Base-by-base conservation (phyloP, 2,888 invertebrate species). In the Chymomyza caudatula region DNA sequence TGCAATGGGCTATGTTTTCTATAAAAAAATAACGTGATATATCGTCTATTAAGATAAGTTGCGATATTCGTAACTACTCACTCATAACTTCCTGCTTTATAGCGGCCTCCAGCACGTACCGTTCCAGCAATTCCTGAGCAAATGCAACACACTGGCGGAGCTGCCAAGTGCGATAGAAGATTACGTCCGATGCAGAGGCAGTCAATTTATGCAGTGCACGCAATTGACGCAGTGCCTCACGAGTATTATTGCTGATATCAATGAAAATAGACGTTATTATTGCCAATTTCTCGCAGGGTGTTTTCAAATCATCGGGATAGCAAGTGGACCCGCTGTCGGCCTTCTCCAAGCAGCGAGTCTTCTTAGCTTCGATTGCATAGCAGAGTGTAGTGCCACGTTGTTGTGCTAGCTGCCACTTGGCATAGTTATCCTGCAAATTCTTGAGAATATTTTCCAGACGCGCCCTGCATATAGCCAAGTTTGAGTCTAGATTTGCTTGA, bases 361-460 rank as follows among this genome's bases (percentile, higher is more conserved):
- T 90, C 22, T 88, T 78, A 0, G 84, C 77, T 64, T 90, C 90
- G 6, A 90, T 90, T 1, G 84, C 68, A 54, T 75, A 77, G 68
- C 90, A 90, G 2, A 90, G 65, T 0, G 86, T 52, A 0, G 77
- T 71, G 2, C 90, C 90, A 0, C 89, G 85, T 22, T 88, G 86
- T 6, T 90, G 89, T 0, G 90, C 89, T 4, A 86, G 15, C 20
- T 86, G 78, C 90, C 90, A 90, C 67, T 89, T 90, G 13, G 73
- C 58, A 51, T 86, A 88, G 51, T 89, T 88, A 19, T 77, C 80
- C 19, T 84, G 71, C 0, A 89, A 51, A 8, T 67, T 73, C 13
- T 81, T 80, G 0, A 87, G 56, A 2, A 89, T 71, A 0, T 60
- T 20, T 4, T 88, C 86, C 4, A 90, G 64, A 0, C 87, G 85